Evolutionary conservation across 2,113 vertebrate genomes (phyloP).

Genomic region (Malurus alboscapulatus): DNA sequence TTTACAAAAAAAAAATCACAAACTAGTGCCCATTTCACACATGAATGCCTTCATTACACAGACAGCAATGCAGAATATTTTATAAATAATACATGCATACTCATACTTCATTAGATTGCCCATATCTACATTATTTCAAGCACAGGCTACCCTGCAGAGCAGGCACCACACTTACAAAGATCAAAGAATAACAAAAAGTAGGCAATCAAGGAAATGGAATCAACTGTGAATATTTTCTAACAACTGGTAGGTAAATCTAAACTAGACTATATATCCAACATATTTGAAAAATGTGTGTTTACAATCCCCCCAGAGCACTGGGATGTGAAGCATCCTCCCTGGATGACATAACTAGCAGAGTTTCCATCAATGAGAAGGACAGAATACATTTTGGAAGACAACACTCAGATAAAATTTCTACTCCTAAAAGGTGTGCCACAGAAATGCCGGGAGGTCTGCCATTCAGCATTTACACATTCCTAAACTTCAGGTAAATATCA

Average conservation of each 20-base stretch:
- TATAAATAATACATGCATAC: not conserved
- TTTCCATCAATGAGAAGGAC: not conserved
- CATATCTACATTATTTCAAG: not conserved
- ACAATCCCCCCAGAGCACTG: not conserved
- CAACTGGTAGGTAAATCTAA: not conserved
- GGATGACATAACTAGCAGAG: not conserved
- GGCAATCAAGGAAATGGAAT: not conserved
- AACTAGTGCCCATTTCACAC: not conserved
- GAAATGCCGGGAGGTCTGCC: not conserved
- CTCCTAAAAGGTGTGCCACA: not conserved
- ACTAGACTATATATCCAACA: not conserved
- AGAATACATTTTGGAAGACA: not conserved
- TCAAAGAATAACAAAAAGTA: not conserved
- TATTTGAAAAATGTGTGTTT: accelerated
- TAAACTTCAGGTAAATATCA: not conserved
- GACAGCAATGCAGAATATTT: not conserved
- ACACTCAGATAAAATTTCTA: not conserved
- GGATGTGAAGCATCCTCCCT: not conserved
- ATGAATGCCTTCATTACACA: not conserved
- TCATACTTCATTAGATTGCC: not conserved
- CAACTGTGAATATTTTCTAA: not conserved
- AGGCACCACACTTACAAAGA: not conserved
- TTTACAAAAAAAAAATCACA: not conserved
- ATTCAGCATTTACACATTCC: not conserved
- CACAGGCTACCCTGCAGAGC: not conserved